Percentiles rank a stretch among this genome's conserved stretches.
These are phyloP conservation scores for Forbesichthys papilliferus DNA, from an alignment of 2,113 vertebrate species.

Conservation along the genomic window DNA sequence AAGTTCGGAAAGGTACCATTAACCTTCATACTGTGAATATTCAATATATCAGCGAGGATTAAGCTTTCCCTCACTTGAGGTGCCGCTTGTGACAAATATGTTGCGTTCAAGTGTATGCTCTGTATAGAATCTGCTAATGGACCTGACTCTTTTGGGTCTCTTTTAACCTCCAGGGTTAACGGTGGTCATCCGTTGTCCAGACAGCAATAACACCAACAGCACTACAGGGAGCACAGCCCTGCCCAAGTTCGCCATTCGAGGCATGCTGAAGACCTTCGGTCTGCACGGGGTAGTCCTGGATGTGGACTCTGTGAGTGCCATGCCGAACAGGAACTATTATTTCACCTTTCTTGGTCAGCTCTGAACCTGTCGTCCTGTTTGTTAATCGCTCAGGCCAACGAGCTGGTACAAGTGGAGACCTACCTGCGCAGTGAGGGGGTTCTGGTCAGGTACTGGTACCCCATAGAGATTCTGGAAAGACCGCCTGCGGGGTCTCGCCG, in stretches of 20 bases:
- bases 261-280: slow-evolving; percentile 96
- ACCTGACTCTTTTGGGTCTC: background rate
- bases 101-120: background rate
- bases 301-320: slow-evolving; percentile 88
- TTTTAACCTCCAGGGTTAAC: slow-evolving; percentile 82
- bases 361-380: background rate
- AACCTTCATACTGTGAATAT: background rate
- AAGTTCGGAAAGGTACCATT: slow-evolving; percentile 95
- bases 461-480: slow-evolving; percentile 95
- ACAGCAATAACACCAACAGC: slow-evolving; percentile 91
- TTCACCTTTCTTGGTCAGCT: background rate
- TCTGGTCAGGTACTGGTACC: slow-evolving; percentile 97
- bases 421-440: slow-evolving; percentile 95
- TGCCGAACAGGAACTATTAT: background rate
- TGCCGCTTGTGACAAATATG: background rate
- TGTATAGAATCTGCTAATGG: background rate
- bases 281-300: slow-evolving; percentile 95
- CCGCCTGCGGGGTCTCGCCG: slow-evolving; percentile 92
- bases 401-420: slow-evolving; percentile 95
- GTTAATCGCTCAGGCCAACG: slow-evolving; percentile 82
- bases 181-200: slow-evolving; percentile 92
- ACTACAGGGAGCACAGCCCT: slow-evolving; percentile 88
- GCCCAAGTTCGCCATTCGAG: slow-evolving; percentile 95
- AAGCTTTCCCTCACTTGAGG: background rate
- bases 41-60: background rate